Percentiles rank a stretch among this genome's conserved stretches.
Evolutionary conservation across 2,797 vertebrate genomes (phyloP).

Genomic region (Anolis apletophallus): DNA sequence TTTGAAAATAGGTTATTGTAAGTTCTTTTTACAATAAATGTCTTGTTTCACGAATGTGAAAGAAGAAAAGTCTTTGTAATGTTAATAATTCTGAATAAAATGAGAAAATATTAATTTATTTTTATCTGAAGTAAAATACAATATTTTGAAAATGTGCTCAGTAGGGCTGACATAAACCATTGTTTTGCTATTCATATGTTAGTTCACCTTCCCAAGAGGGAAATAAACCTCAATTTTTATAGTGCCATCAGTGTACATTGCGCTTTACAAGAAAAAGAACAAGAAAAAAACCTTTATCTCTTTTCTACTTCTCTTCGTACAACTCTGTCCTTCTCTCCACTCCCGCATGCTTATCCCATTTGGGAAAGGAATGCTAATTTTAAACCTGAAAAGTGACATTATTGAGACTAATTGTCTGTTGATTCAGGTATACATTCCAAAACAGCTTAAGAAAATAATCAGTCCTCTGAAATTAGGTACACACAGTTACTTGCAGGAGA

Average conservation of each 20-base stretch:
- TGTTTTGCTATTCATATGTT: background rate
- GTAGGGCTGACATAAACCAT: background rate
- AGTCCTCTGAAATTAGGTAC: background rate
- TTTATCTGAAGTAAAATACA: background rate
- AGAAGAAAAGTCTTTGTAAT: background rate
- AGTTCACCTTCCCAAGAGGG: too few species aligned
- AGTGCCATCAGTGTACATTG: too few species aligned
- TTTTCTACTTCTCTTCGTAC: too few species aligned
- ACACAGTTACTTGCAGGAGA: background rate
- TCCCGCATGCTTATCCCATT: background rate
- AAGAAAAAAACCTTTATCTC: too few species aligned
- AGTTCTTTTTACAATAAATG: background rate
- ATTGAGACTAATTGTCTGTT: background rate
- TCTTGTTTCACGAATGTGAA: background rate
- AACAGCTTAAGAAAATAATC: background rate
- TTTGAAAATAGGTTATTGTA: too few species aligned
- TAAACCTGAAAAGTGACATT: slow-evolving; percentile 4
- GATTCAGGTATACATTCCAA: background rate
- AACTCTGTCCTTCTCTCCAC: background rate
- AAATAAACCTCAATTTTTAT: too few species aligned
- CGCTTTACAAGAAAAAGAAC: too few species aligned
- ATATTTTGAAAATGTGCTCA: background rate
- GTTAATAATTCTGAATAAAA: background rate
- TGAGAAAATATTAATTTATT: too few species aligned
- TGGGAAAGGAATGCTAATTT: background rate